phyloP scores from a whole-genome alignment of 2,113 vertebrate genomes.

The Bucco capensis region DNA sequence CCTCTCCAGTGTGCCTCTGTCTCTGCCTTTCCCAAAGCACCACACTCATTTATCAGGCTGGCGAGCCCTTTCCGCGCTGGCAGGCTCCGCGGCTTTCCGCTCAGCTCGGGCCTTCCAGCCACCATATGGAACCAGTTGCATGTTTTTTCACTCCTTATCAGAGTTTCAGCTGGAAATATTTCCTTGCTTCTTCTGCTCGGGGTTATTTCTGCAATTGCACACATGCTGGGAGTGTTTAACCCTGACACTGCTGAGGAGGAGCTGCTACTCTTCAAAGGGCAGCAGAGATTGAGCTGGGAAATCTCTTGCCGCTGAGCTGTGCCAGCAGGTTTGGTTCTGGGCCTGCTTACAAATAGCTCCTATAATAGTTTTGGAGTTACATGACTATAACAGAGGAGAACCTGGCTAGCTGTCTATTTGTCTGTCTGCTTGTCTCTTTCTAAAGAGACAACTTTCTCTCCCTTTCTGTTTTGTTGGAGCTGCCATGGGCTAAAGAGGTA shows the following conservation, averaged over 20 bases:
- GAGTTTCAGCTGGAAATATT: constrained; percentile 49
- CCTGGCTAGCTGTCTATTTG: constrained; percentile 20
- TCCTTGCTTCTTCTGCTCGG: constrained; percentile 39
- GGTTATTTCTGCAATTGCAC: constrained; percentile 42
- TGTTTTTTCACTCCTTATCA: constrained; percentile 61
- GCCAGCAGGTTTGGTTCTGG: background rate
- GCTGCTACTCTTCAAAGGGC: background rate
- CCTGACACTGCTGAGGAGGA: constrained; percentile 38
- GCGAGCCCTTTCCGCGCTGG: background rate
- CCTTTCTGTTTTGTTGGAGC: background rate
- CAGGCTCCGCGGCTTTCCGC: background rate
- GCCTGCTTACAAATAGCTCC: constrained; percentile 32
- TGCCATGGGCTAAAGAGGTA: background rate
- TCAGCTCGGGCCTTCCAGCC: constrained; percentile 2
- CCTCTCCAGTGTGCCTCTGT: background rate
- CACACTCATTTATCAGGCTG: constrained; percentile 51
- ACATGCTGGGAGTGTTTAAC: constrained; percentile 57
- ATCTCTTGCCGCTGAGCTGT: background rate
- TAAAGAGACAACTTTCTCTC: background rate
- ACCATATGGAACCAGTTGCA: constrained; percentile 71
- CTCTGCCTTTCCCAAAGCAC: constrained; percentile 35
- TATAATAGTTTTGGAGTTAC: background rate
- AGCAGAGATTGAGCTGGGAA: background rate
- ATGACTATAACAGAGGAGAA: background rate
- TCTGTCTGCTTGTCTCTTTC: constrained; percentile 38